These are phyloP conservation scores for Thera britannica DNA, from an alignment of 2,888 invertebrate genomes.

Conservation along the genomic window DNA sequence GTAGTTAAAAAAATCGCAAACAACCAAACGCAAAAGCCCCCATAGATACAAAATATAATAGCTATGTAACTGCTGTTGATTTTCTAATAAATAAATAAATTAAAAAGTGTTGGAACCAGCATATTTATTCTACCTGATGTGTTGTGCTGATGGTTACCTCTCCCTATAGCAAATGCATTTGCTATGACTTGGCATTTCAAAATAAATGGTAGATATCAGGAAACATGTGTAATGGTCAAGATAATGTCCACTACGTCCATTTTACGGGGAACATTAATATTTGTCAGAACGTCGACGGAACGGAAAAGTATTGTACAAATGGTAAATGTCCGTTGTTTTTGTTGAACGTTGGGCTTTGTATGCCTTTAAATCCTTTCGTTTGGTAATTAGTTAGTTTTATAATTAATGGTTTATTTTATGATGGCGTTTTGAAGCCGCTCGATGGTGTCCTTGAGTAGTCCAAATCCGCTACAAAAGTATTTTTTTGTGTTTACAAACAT, in stretches of 20 bases:
- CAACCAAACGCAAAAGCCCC: no score
- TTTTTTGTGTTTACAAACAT: no score
- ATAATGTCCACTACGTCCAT: slow-evolving; percentile 51
- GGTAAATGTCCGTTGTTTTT: slow-evolving; percentile 47
- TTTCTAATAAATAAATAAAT: no score
- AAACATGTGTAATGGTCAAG: slow-evolving; percentile 58
- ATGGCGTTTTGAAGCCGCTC: no score
- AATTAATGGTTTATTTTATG: no score
- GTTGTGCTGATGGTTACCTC: background rate
- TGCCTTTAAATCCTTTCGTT: background rate
- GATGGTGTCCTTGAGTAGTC: no score
- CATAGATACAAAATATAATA: no score
- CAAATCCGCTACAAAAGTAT: no score
- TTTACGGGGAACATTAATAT: slow-evolving; percentile 58
- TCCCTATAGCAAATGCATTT: background rate
- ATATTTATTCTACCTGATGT: no score
- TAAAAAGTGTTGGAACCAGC: no score
- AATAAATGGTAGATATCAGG: slow-evolving; percentile 19
- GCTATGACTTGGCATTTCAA: background rate
- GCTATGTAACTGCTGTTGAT: no score
- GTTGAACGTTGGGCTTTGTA: background rate
- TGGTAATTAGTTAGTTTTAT: background rate
- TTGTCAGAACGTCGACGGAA: slow-evolving; percentile 58
- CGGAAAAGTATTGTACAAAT: slow-evolving; percentile 47
- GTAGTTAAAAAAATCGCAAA: no score